Evolutionary conservation across 2,113 vertebrate species (phyloP).

Genomic region (Mus spicilegus): DNA sequence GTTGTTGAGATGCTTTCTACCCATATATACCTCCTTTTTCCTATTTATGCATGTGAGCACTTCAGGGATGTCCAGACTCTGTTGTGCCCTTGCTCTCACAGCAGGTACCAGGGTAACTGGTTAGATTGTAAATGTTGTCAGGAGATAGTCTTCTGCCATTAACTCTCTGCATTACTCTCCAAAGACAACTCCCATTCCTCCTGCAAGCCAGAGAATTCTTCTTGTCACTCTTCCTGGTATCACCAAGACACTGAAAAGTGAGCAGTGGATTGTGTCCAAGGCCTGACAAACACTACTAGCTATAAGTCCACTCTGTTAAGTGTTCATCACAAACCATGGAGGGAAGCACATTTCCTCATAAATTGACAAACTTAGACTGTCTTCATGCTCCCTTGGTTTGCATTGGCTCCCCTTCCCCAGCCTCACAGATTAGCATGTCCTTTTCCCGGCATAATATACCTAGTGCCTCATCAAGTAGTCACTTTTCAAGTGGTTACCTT

Average conservation of each 20-base stretch:
- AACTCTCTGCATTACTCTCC: neutral
- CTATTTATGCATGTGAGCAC: neutral
- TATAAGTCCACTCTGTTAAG: neutral
- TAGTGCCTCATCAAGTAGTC: neutral
- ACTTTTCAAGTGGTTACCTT: neutral
- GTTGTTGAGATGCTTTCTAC: neutral
- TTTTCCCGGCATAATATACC: neutral
- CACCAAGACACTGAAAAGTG: conserved; percentile 3
- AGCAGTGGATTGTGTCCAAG: neutral
- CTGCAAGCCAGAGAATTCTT: neutral
- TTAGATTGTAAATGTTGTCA: conserved; percentile 22
- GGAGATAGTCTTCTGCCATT: conserved; percentile 19
- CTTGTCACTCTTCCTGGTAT: neutral
- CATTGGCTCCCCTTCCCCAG: neutral
- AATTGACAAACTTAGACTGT: neutral
- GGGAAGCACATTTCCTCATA: neutral
- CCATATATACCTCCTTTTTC: neutral
- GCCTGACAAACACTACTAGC: neutral
- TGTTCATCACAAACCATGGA: neutral
- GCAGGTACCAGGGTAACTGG: neutral
- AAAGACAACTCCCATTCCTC: neutral
- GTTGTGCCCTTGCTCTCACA: conserved; percentile 1
- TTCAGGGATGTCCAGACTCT: neutral
- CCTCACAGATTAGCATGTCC: neutral
- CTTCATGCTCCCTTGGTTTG: neutral